Conservation (phyloP, 2,113 vertebrate genomes). For the Dolichotis patagonum region DNA sequence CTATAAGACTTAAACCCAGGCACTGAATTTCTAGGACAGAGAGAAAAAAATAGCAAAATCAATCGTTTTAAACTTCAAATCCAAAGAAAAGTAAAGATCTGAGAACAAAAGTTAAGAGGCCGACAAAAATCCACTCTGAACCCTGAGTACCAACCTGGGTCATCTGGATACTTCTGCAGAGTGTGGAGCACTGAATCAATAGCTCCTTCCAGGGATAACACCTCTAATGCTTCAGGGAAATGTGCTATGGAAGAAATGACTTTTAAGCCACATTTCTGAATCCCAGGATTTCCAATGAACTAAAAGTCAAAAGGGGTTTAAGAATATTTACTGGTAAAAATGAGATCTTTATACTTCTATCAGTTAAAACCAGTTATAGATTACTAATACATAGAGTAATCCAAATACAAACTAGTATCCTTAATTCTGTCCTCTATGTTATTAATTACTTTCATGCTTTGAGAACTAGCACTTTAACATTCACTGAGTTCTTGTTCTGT, state of each 20-base stretch:
- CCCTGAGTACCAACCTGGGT: conserved; percentile 88
- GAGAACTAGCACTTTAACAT: neutral
- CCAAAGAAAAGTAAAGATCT: neutral
- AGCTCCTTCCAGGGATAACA: conserved; percentile 93
- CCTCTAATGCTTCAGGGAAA: conserved; percentile 91
- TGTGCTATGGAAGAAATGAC: conserved; percentile 90
- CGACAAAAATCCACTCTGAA: neutral
- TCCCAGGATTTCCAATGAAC: conserved; percentile 92
- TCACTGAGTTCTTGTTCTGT: neutral
- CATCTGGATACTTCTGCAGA: conserved; percentile 94
- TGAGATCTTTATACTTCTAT: neutral
- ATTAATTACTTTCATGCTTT: neutral
- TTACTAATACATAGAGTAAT: neutral
- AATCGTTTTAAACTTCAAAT: conserved; percentile 42
- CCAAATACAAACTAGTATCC: neutral
- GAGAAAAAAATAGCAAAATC: neutral
- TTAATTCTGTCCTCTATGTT: neutral
- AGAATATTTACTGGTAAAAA: conserved; percentile 22
- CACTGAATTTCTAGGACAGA: conserved; percentile 92
- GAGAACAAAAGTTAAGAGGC: neutral
- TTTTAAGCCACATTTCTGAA: conserved; percentile 93
- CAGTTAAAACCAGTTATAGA: neutral
- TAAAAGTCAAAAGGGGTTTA: conserved; percentile 76
- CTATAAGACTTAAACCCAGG: conserved; percentile 92
- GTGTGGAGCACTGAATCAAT: conserved; percentile 93